Percentiles rank a stretch among this genome's conserved stretches.
Conservation (phyloP, 2,113 vertebrate genomes). For the Cephalopholis sonnerati region DNA sequence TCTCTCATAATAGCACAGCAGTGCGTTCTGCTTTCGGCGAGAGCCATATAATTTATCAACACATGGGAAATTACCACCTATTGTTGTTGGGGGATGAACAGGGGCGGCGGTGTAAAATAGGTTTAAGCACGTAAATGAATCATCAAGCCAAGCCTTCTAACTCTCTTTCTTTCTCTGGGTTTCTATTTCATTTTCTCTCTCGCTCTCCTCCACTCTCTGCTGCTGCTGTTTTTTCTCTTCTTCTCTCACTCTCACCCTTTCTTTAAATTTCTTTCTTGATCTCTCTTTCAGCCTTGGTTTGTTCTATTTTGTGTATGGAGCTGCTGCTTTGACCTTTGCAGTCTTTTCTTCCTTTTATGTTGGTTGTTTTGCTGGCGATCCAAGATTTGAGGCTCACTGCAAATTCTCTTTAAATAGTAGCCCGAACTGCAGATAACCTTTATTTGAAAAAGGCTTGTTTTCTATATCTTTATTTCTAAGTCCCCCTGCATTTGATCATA, state of each 20-base stretch:
- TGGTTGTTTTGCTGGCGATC: not conserved
- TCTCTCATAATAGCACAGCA: slow-evolving; percentile 41
- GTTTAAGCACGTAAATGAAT: slow-evolving; percentile 77
- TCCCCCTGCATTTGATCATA: no score
- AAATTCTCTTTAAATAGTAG: not conserved
- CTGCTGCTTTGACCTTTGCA: slow-evolving; percentile 44
- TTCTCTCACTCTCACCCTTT: not conserved
- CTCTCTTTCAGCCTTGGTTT: slow-evolving; percentile 21
- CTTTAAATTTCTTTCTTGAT: slow-evolving; percentile 1
- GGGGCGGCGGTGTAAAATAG: slow-evolving; percentile 67
- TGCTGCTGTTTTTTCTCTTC: not conserved
- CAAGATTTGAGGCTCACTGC: slow-evolving; percentile 12
- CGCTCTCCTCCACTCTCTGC: not conserved
- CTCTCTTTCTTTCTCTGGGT: slow-evolving; percentile 35
- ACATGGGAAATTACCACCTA: slow-evolving; percentile 71
- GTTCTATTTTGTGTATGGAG: not conserved
- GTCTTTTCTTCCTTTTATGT: slow-evolving; percentile 10
- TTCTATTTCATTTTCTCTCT: slow-evolving; percentile 38
- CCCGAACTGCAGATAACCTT: not conserved
- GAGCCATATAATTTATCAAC: slow-evolving; percentile 76
- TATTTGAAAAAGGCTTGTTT: not conserved
- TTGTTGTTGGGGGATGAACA: slow-evolving; percentile 71
- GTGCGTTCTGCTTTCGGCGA: slow-evolving; percentile 39
- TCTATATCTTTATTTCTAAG: no score
- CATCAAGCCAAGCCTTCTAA: slow-evolving; percentile 63